Percentiles rank a stretch among this genome's conserved stretches.
These are phyloP conservation scores for Sminthurides aquaticus DNA, from an alignment of 2,888 invertebrate genomes.

Conservation along the genomic window DNA sequence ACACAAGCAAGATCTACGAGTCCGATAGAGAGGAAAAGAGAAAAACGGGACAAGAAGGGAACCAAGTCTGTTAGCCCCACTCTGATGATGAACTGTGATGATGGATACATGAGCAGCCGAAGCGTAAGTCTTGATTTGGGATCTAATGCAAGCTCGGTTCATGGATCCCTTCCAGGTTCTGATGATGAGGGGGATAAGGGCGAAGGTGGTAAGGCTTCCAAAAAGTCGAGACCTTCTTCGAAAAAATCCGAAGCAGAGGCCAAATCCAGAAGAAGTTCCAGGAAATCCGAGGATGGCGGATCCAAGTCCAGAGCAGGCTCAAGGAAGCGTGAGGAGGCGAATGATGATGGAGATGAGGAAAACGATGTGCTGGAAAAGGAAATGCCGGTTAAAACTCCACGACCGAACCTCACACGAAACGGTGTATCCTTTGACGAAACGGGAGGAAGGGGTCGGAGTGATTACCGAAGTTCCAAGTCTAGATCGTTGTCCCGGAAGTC, in stretches of 20 bases:
- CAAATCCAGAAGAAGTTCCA: background rate
- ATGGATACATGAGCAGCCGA: slow-evolving; percentile 15
- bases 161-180: slow-evolving; percentile 3
- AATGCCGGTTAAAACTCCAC: background rate
- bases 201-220: background rate
- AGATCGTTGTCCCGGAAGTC: slow-evolving; percentile 2
- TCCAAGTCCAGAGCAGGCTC: slow-evolving; percentile 6
- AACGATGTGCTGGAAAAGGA: background rate
- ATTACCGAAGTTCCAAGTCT: slow-evolving; percentile 2
- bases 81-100: slow-evolving; percentile 11
- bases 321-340: background rate
- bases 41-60: slow-evolving; percentile 3
- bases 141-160: slow-evolving; percentile 9
- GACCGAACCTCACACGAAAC: background rate
- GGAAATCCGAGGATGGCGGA: background rate
- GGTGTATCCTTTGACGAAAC: slow-evolving; percentile 6
- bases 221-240: background rate
- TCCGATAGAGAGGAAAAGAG: slow-evolving; percentile 7
- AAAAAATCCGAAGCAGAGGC: slow-evolving; percentile 27
- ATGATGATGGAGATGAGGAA: background rate
- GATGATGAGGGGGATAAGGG: background rate
- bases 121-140: slow-evolving; percentile 20
- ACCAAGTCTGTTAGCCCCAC: slow-evolving; percentile 16
- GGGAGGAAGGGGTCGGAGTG: background rate
- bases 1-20: slow-evolving; percentile 13